Conservation (phyloP, 2,888 invertebrate genomes). For the Steromphala cineraria region DNA sequence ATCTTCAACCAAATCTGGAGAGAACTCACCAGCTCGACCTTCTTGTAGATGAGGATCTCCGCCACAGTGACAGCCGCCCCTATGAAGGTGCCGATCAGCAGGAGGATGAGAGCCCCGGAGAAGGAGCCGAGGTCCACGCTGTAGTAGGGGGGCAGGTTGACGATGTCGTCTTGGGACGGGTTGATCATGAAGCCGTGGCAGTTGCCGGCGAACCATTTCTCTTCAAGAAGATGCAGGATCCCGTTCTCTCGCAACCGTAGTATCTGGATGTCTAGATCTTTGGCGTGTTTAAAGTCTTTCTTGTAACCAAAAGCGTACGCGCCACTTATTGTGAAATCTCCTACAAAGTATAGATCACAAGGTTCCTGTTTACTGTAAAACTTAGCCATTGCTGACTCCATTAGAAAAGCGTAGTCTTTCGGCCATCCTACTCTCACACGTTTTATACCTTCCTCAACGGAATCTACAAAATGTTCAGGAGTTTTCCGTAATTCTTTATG, state of each 20-base stretch:
- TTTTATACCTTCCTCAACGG: conserved; percentile 43
- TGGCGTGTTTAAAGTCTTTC: conserved; percentile 29
- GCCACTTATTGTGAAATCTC: conserved; percentile 41
- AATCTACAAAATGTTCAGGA: conserved; percentile 6
- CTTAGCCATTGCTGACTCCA: conserved; percentile 63
- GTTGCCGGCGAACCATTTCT: conserved; percentile 57
- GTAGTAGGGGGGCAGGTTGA: conserved; percentile 36
- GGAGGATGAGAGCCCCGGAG: conserved; percentile 58
- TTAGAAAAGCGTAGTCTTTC: conserved; percentile 55
- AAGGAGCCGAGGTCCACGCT: conserved; percentile 57
- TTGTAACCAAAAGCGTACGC: conserved; percentile 51
- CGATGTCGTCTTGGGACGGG: conserved; percentile 30
- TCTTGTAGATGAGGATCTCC: conserved; percentile 57
- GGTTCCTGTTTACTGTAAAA: conserved; percentile 49
- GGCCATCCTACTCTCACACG: conserved; percentile 37
- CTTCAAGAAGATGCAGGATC: conserved; percentile 42
- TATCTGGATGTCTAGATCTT: conserved; percentile 44
- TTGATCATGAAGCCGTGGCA: conserved; percentile 49
- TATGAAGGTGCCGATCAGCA: conserved; percentile 53
- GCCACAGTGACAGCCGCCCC: conserved; percentile 55
- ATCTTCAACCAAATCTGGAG: no score
- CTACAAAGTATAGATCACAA: conserved; percentile 62
- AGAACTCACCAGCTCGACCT: conserved; percentile 55
- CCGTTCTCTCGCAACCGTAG: conserved; percentile 50
- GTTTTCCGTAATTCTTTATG: conserved; percentile 27